These are phyloP conservation scores for Megaceryle torquata DNA, from an alignment of 2,113 vertebrate species.

Conservation along the genomic window DNA sequence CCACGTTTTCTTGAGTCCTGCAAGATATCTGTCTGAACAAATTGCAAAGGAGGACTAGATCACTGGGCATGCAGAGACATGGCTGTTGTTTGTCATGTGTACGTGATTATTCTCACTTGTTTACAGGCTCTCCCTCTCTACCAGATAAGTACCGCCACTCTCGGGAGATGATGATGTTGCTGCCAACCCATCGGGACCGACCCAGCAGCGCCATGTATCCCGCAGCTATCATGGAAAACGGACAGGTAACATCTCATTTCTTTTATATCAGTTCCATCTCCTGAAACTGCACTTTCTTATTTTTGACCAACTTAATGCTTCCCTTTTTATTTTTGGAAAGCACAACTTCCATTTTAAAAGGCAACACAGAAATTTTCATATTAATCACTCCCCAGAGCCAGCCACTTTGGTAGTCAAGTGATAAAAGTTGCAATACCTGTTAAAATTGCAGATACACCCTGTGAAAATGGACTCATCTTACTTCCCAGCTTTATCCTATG, in stretches of 20 bases:
- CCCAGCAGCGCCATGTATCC: slow-evolving; percentile 92
- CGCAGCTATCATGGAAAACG: slow-evolving; percentile 85
- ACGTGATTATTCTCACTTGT: slow-evolving; percentile 82
- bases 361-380: neutral
- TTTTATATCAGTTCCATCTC: neutral
- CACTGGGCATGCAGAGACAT: slow-evolving; percentile 39
- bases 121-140: slow-evolving; percentile 93
- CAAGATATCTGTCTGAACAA: neutral
- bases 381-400: neutral
- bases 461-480: neutral
- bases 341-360: neutral
- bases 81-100: slow-evolving; percentile 76
- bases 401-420: neutral
- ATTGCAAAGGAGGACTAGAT: slow-evolving; percentile 1
- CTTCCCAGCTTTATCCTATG: neutral
- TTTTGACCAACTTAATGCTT: neutral
- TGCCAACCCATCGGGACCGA: slow-evolving; percentile 88
- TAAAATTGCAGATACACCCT: accelerated
- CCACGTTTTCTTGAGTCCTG: slow-evolving; percentile 36
- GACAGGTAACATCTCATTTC: slow-evolving; percentile 78
- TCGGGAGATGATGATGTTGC: slow-evolving; percentile 90
- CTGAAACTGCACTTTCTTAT: neutral
- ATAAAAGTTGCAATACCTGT: neutral
- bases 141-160: slow-evolving; percentile 94
- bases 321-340: neutral